phyloP scores from a whole-genome alignment of 2,113 vertebrate species.

The Aspidoscelis tigris region DNA sequence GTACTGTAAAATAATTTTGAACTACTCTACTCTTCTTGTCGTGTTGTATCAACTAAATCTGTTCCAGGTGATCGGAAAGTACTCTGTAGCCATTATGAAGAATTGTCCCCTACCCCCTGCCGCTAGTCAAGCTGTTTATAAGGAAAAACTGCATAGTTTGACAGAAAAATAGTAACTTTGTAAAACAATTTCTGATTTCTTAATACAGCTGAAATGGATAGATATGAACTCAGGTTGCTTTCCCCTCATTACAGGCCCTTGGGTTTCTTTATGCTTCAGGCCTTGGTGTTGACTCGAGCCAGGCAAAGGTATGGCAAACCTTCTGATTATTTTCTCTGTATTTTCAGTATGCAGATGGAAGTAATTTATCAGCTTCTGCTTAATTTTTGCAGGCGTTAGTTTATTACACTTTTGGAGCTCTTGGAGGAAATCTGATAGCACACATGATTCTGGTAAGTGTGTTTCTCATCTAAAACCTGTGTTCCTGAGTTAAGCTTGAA shows the following conservation, averaged over 20 bases:
- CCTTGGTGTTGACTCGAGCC: constrained; percentile 96
- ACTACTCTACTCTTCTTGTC: neutral
- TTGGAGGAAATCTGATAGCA: constrained; percentile 94
- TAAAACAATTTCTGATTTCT: neutral
- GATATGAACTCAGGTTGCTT: constrained; percentile 27
- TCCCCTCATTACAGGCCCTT: constrained; percentile 84
- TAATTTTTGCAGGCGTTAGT: constrained; percentile 86
- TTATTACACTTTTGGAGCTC: constrained; percentile 96
- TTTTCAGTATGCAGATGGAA: constrained; percentile 24
- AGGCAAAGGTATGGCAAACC: constrained; percentile 90
- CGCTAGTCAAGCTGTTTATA: neutral
- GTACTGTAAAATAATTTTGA: neutral
- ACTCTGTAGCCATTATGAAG: no score
- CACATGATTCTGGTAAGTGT: constrained; percentile 96
- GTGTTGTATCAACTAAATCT: neutral
- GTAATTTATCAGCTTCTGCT: constrained; percentile 29
- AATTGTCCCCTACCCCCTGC: no score
- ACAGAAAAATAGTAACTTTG: neutral
- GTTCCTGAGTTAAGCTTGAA: neutral
- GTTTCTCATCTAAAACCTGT: neutral
- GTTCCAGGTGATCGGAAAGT: no score
- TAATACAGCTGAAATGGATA: neutral
- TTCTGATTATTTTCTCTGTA: constrained; percentile 30
- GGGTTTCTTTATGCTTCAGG: constrained; percentile 96
- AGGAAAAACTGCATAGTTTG: no score